Evolutionary conservation across 2,888 invertebrate genomes (phyloP).

Genomic region (Anthoptus insignis): DNA sequence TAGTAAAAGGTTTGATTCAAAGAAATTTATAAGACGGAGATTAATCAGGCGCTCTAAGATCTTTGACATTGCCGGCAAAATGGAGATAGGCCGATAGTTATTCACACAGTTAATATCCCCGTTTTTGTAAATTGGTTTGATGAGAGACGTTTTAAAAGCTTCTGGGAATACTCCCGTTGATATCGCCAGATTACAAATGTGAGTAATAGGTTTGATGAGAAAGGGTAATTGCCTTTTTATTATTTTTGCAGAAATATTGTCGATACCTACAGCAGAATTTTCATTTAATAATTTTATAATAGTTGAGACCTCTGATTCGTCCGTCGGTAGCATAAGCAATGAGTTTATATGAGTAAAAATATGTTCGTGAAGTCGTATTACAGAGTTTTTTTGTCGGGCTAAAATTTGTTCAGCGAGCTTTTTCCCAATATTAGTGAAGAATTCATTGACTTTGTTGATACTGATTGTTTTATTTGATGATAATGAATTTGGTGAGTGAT

Average conservation of each 20-base stretch:
- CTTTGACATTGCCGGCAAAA: conserved; percentile 32
- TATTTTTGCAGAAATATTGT: conserved; percentile 27
- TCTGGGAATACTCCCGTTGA: conserved; percentile 28
- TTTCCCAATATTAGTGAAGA: too few relatives aligned
- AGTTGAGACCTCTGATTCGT: conserved; percentile 21
- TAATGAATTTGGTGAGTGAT: too few relatives aligned
- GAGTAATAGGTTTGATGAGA: conserved; percentile 19
- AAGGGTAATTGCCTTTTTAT: conserved; percentile 26
- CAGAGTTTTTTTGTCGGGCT: too few relatives aligned
- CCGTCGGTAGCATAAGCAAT: conserved; percentile 18
- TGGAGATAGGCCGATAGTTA: too few relatives aligned
- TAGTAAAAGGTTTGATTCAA: neutral
- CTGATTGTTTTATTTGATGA: too few relatives aligned
- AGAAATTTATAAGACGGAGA: conserved; percentile 7
- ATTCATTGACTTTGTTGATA: too few relatives aligned
- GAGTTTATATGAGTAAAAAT: too few relatives aligned
- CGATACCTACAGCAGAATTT: conserved; percentile 37
- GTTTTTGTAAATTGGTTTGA: conserved; percentile 36
- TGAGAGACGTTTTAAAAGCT: conserved; percentile 33
- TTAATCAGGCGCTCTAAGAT: conserved; percentile 29
- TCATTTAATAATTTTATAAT: conserved; percentile 16
- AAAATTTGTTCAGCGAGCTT: too few relatives aligned
- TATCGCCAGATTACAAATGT: conserved; percentile 33
- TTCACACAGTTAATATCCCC: too few relatives aligned
- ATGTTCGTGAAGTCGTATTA: too few relatives aligned